These are phyloP conservation scores for Anagrus nilaparvatae DNA, from an alignment of 1,140 invertebrate species.

Conservation along the genomic window DNA sequence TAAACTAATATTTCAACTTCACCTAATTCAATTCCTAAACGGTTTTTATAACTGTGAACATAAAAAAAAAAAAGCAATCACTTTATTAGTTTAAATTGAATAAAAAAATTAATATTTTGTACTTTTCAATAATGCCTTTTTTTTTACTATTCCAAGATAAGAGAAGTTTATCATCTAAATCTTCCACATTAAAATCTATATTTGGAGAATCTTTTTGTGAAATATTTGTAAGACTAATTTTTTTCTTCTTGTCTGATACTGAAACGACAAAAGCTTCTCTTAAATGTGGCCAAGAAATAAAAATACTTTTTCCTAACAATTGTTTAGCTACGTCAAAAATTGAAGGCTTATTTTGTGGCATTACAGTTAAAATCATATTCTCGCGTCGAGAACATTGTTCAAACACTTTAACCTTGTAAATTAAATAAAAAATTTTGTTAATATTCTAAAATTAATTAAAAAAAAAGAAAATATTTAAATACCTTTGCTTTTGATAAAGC, in stretches of 20 bases:
- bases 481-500: constrained; percentile 55
- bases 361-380: constrained; percentile 69
- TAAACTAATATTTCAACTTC: constrained; percentile 61
- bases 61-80: constrained; percentile 5
- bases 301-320: constrained; percentile 62
- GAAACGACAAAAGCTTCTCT: constrained; percentile 48
- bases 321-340: constrained; percentile 46
- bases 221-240: constrained; percentile 14
- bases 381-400: constrained; percentile 67
- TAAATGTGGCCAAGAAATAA: constrained; percentile 83
- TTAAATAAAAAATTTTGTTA: background rate
- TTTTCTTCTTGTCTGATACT: constrained; percentile 19
- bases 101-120: constrained; percentile 17
- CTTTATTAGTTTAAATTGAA: background rate
- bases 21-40: constrained; percentile 65
- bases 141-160: constrained; percentile 12
- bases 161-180: constrained; percentile 9
- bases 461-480: constrained; percentile 3
- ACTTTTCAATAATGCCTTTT: constrained; percentile 24
- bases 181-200: constrained; percentile 13
- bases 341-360: constrained; percentile 33
- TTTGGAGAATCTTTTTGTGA: constrained; percentile 8
- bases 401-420: constrained; percentile 65
- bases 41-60: constrained; percentile 50
- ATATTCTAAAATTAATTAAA: background rate